These are phyloP conservation scores for Artemisiospiza belli DNA, from an alignment of 2,113 vertebrate genomes.

Conservation along the genomic window DNA sequence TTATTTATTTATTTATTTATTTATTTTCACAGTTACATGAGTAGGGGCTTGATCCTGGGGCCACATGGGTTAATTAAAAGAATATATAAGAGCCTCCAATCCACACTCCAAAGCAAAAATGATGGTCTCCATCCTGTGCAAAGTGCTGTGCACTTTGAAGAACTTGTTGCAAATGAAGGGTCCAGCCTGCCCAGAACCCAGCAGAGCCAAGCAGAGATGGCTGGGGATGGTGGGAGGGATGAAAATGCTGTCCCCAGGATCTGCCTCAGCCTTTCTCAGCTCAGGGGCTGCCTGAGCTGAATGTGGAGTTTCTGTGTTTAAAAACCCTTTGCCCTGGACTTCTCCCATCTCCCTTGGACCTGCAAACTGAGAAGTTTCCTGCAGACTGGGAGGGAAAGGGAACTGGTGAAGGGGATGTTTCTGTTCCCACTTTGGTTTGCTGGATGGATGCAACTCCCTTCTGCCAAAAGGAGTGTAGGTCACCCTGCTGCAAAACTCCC, in stretches of 20 bases:
- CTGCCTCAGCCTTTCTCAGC: background rate
- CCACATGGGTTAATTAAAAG: background rate
- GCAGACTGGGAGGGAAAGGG: background rate
- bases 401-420: background rate
- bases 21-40: background rate
- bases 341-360: background rate
- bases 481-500: background rate
- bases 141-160: background rate
- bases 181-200: background rate
- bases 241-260: background rate
- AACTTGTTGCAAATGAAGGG: background rate
- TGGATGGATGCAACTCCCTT: background rate
- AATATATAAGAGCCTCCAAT: background rate
- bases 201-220: background rate
- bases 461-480: background rate
- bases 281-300: background rate
- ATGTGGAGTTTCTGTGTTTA: background rate
- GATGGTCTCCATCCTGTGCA: background rate
- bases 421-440: background rate
- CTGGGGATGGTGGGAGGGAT: accelerated
- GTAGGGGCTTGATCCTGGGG: background rate
- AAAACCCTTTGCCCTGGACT: background rate
- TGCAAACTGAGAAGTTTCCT: background rate
- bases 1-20: too few species aligned
- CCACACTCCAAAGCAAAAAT: background rate